Evolutionary conservation across 2,888 invertebrate species (phyloP).

Genomic region (Entomobrya proxima): DNA sequence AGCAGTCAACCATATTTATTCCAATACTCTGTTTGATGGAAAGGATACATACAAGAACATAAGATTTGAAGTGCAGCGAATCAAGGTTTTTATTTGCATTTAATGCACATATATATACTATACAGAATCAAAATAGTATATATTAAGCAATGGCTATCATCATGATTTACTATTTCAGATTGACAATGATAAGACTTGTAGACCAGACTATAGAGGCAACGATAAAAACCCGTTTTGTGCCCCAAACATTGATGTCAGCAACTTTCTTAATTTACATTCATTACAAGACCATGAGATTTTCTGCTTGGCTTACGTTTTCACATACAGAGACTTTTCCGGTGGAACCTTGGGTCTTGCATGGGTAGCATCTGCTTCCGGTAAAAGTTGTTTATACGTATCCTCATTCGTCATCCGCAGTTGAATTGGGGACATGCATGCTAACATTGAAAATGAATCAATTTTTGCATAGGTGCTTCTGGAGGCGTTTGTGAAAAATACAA

Average conservation of each 20-base stretch:
- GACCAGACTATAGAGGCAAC: slow-evolving; percentile 81
- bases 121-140: too few species aligned
- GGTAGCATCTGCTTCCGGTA: slow-evolving; percentile 96
- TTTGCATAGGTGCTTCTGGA: slow-evolving; percentile 90
- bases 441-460: background rate
- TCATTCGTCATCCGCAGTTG: slow-evolving; percentile 62
- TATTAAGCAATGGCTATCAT: background rate
- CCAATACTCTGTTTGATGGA: slow-evolving; percentile 96
- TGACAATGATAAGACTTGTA: slow-evolving; percentile 90
- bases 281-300: slow-evolving; percentile 98
- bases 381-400: too few species aligned
- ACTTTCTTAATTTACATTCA: slow-evolving; percentile 98
- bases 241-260: slow-evolving; percentile 98
- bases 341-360: slow-evolving; percentile 99
- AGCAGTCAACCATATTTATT: slow-evolving; percentile 97
- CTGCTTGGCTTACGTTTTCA: slow-evolving; percentile 99
- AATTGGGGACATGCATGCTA: background rate
- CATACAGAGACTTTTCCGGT: slow-evolving; percentile 97
- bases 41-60: slow-evolving; percentile 85
- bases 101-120: background rate
- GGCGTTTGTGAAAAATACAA: slow-evolving; percentile 99
- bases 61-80: slow-evolving; percentile 95
- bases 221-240: slow-evolving; percentile 93
- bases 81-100: slow-evolving; percentile 81
- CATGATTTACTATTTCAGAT: slow-evolving; percentile 81